Percentiles rank a stretch among this genome's conserved stretches.
phyloP scores from a whole-genome alignment of 2,113 vertebrate genomes.

The Meleagris gallopavo region DNA sequence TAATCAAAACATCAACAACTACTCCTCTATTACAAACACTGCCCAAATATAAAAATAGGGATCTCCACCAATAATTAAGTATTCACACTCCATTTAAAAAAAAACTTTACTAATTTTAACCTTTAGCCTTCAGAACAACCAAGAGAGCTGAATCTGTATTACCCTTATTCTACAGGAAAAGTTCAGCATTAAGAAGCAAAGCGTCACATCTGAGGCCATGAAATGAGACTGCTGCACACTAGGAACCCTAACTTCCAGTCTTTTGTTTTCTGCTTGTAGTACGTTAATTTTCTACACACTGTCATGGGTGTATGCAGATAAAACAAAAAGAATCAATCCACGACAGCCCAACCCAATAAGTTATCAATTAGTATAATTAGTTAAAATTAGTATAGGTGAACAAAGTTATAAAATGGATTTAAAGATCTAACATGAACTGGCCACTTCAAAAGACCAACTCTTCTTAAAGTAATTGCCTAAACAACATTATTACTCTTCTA shows the following conservation, averaged over 20 bases:
- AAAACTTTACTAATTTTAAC: no score
- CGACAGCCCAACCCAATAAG: neutral
- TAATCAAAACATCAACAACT: neutral
- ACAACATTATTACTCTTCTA: constrained; percentile 63
- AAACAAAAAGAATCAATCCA: neutral
- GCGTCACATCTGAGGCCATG: neutral
- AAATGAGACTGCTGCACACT: neutral
- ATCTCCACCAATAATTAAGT: fast-evolving
- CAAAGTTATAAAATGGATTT: constrained; percentile 64
- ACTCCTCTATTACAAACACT: fast-evolving
- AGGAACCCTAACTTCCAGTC: neutral
- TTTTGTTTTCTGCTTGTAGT: neutral
- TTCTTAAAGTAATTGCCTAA: constrained; percentile 65
- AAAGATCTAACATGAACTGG: constrained; percentile 64
- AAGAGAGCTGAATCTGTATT: neutral
- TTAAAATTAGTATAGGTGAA: constrained; percentile 64
- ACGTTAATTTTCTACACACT: neutral
- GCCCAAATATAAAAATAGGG: neutral
- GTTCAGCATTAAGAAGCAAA: fast-evolving
- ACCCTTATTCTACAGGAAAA: neutral
- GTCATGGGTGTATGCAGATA: neutral
- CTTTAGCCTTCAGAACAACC: neutral
- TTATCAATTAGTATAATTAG: constrained; percentile 19
- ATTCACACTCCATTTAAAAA: neutral
- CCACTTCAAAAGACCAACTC: constrained; percentile 71